Evolutionary conservation across 2,888 invertebrate species (phyloP).

Genomic region (Eulithis testata): DNA sequence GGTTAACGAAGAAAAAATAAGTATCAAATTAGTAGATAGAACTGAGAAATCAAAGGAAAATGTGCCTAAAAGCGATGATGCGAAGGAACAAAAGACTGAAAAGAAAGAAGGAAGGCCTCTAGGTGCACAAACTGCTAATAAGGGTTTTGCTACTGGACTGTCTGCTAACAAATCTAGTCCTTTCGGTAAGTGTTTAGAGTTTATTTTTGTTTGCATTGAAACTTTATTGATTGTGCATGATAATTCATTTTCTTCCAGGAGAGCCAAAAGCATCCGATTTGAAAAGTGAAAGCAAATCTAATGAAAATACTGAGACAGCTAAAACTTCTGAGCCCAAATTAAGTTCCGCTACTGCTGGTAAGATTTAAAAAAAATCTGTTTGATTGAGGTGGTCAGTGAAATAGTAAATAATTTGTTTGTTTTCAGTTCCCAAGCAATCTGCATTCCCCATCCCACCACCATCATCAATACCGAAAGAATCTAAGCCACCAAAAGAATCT

Average conservation of each 20-base stretch:
- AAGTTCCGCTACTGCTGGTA: constrained; percentile 35
- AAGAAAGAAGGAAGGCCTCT: constrained; percentile 60
- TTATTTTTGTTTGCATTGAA: neutral
- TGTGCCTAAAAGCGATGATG: constrained; percentile 35
- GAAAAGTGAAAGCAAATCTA: constrained; percentile 30
- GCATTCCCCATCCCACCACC: constrained; percentile 37
- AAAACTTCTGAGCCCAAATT: constrained; percentile 39
- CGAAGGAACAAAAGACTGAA: constrained; percentile 40
- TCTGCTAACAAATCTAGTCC: constrained; percentile 41
- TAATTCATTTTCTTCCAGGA: constrained; percentile 30
- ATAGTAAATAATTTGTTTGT: neutral
- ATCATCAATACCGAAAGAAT: constrained; percentile 19
- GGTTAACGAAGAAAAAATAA: constrained; percentile 37
- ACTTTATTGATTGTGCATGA: neutral
- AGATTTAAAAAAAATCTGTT: neutral
- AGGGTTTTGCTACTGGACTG: constrained; percentile 43
- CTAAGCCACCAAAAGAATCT: constrained; percentile 10
- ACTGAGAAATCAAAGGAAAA: constrained; percentile 58
- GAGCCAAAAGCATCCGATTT: constrained; percentile 46
- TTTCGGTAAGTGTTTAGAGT: constrained; percentile 46
- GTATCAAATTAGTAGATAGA: constrained; percentile 51
- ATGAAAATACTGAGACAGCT: constrained; percentile 40
- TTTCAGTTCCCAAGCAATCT: constrained; percentile 53
- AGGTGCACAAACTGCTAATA: constrained; percentile 46
- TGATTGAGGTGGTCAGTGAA: no score